phyloP scores from a whole-genome alignment of 2,888 invertebrate species.

The Drosophila mettleri region DNA sequence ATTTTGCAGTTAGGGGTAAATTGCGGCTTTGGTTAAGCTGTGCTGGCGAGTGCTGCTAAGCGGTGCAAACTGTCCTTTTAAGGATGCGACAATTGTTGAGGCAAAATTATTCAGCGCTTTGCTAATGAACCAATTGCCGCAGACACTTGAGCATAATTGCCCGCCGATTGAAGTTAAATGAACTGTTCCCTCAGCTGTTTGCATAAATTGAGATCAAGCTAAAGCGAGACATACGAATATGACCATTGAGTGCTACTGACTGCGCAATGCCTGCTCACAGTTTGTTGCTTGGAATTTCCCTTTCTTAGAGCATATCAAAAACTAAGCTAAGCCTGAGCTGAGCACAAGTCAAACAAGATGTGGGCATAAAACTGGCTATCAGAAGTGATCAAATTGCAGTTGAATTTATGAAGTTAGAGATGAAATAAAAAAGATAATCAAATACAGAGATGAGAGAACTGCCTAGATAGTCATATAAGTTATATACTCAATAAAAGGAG shows the following conservation, averaged over 20 bases:
- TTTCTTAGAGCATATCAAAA: too few species aligned
- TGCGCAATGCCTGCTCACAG: background rate
- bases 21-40: background rate
- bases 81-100: constrained; percentile 44
- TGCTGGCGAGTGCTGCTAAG: constrained; percentile 2
- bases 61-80: constrained; percentile 35
- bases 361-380: too few species aligned
- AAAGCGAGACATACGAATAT: constrained; percentile 7
- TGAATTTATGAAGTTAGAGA: too few species aligned
- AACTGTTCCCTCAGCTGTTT: constrained; percentile 61
- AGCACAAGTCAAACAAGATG: too few species aligned
- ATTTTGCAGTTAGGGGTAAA: constrained; percentile 4
- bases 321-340: too few species aligned
- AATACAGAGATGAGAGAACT: too few species aligned
- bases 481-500: too few species aligned
- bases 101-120: constrained; percentile 13
- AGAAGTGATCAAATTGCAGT: too few species aligned
- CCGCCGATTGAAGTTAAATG: constrained; percentile 78
- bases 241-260: background rate
- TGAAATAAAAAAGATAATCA: too few species aligned
- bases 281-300: too few species aligned
- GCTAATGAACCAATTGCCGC: constrained; percentile 69
- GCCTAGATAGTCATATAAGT: too few species aligned
- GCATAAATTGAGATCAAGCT: constrained; percentile 47
- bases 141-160: constrained; percentile 68